These are phyloP conservation scores for Sitta carolinensis DNA, from an alignment of 2,797 vertebrate genomes.

Conservation along the genomic window DNA sequence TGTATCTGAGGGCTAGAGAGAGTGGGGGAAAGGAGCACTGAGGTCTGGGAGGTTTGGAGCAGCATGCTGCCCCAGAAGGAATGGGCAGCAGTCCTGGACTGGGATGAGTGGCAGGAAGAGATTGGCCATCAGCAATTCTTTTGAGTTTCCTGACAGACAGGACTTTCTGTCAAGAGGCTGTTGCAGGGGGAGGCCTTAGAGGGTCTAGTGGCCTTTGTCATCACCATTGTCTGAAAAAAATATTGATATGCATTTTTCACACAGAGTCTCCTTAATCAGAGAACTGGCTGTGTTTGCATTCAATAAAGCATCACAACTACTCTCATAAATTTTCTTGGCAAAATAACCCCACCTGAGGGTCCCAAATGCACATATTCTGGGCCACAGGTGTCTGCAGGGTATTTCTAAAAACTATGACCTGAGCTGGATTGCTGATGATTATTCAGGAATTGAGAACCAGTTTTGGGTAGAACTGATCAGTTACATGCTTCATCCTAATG, in stretches of 20 bases:
- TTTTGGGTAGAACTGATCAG: not conserved
- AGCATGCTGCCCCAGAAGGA: not conserved
- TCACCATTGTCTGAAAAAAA: not conserved
- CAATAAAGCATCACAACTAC: not conserved
- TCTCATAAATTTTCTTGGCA: not conserved
- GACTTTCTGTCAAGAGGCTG: not conserved
- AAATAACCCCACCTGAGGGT: not conserved
- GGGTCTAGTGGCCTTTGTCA: not conserved
- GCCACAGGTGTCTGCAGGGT: accelerated
- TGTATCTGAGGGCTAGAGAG: not conserved
- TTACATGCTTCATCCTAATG: not conserved
- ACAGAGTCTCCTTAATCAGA: not conserved
- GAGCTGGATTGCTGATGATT: not conserved
- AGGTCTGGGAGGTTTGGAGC: not conserved
- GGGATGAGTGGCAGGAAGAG: not conserved
- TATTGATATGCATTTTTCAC: not conserved
- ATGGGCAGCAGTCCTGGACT: not conserved
- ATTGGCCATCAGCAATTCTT: not conserved
- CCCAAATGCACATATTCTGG: not conserved
- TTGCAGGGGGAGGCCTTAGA: not conserved
- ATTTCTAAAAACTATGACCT: not conserved
- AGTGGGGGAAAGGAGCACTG: not conserved
- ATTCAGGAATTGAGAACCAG: not conserved
- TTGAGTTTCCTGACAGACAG: not conserved
- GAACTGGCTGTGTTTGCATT: not conserved